Conservation (phyloP, 2,888 invertebrate genomes). For the Eueremaeus valkanovi region DNA sequence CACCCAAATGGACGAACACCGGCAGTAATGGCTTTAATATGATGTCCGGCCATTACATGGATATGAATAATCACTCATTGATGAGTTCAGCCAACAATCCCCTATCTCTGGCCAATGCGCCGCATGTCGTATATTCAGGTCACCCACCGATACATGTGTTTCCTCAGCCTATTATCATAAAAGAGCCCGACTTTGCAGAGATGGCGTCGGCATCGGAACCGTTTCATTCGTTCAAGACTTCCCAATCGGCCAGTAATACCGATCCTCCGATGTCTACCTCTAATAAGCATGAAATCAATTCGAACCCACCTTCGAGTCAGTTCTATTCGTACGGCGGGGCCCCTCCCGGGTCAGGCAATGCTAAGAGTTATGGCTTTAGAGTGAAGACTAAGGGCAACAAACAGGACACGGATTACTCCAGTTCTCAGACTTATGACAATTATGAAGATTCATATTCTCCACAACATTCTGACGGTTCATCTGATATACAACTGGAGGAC, state of each 20-base stretch:
- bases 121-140: constrained; percentile 52
- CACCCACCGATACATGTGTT: constrained; percentile 53
- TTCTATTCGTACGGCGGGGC: neutral
- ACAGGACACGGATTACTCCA: constrained; percentile 15
- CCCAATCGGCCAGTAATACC: neutral
- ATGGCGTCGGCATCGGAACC: neutral
- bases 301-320: neutral
- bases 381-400: constrained; percentile 18
- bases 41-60: neutral
- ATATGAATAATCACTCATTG: neutral
- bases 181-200: constrained; percentile 8
- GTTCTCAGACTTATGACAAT: constrained; percentile 12
- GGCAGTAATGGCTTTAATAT: neutral
- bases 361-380: constrained; percentile 19
- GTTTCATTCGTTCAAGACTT: neutral
- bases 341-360: neutral
- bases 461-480: neutral
- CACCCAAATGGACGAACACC: neutral
- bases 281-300: neutral
- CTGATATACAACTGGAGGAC: constrained; percentile 1
- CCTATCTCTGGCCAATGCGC: constrained; percentile 41
- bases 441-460: constrained; percentile 13
- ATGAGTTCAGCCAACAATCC: constrained; percentile 8
- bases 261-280: neutral
- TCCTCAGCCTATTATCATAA: constrained; percentile 48